These are phyloP conservation scores for Tiliacea aurago DNA, from an alignment of 2,888 invertebrate species.

Conservation along the genomic window DNA sequence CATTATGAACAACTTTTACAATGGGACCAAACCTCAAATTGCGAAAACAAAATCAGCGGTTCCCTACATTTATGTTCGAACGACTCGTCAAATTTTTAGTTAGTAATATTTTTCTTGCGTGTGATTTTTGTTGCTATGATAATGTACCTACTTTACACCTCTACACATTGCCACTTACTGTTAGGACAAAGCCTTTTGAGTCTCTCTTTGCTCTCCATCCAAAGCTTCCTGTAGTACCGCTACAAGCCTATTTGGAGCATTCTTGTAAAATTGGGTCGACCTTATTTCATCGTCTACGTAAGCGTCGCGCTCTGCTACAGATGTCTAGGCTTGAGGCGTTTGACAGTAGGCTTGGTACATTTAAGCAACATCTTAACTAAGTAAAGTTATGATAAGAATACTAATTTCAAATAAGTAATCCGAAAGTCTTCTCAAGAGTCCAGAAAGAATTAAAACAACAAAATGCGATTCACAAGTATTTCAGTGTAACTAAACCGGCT, in stretches of 20 bases:
- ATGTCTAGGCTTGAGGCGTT: slow-evolving; percentile 23
- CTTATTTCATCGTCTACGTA: slow-evolving; percentile 27
- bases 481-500: not conserved
- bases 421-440: not conserved
- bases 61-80: too few species aligned
- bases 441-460: slow-evolving; percentile 15
- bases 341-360: slow-evolving; percentile 11
- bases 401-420: not conserved
- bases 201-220: slow-evolving; percentile 6
- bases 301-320: slow-evolving; percentile 10
- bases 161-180: not conserved
- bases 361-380: not conserved
- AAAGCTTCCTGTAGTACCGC: slow-evolving; percentile 26
- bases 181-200: slow-evolving; percentile 36
- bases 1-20: too few species aligned
- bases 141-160: not conserved
- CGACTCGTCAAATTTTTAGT: too few species aligned
- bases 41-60: too few species aligned
- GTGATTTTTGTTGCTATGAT: too few species aligned
- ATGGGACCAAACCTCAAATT: too few species aligned
- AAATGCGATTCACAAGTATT: not conserved
- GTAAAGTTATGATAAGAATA: not conserved
- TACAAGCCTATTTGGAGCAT: slow-evolving; percentile 31
- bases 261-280: slow-evolving; percentile 47
- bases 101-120: too few species aligned